phyloP scores from a whole-genome alignment of 2,113 vertebrate species.

The Ascaphus truei region DNA sequence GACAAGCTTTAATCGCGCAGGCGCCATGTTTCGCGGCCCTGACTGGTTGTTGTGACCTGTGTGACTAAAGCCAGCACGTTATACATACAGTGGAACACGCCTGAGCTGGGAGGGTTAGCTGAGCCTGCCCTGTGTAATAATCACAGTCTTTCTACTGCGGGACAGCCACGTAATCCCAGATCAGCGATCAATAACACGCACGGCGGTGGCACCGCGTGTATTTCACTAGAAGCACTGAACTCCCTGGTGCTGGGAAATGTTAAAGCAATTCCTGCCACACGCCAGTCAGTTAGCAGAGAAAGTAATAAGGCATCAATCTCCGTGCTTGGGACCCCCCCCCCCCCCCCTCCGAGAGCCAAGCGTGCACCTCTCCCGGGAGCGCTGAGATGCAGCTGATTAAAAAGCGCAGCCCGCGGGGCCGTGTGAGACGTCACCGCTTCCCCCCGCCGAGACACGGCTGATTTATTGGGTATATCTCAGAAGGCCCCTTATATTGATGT shows the following conservation, averaged over 20 bases:
- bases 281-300: constrained; percentile 18
- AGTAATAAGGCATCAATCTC: constrained; percentile 33
- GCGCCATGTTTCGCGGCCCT: no score
- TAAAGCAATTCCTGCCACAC: constrained; percentile 2
- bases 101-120: no score
- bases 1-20: no score
- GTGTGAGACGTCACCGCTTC: not conserved
- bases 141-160: not conserved
- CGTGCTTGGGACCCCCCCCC: constrained; percentile 9
- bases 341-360: no score
- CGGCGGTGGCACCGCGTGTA: constrained; percentile 23
- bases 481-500: not conserved
- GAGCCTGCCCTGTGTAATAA: no score
- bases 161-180: constrained; percentile 1
- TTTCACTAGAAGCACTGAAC: not conserved
- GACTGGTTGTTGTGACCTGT: no score
- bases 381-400: constrained; percentile 26
- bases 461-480: constrained; percentile 21
- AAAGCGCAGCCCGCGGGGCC: constrained; percentile 23
- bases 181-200: constrained; percentile 15
- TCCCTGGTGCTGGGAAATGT: not conserved
- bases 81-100: no score
- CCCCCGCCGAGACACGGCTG: not conserved
- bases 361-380: constrained; percentile 4
- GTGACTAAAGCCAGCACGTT: no score